Evolutionary conservation across 2,888 invertebrate genomes (phyloP).

Genomic region (Aphodius sticticus): DNA sequence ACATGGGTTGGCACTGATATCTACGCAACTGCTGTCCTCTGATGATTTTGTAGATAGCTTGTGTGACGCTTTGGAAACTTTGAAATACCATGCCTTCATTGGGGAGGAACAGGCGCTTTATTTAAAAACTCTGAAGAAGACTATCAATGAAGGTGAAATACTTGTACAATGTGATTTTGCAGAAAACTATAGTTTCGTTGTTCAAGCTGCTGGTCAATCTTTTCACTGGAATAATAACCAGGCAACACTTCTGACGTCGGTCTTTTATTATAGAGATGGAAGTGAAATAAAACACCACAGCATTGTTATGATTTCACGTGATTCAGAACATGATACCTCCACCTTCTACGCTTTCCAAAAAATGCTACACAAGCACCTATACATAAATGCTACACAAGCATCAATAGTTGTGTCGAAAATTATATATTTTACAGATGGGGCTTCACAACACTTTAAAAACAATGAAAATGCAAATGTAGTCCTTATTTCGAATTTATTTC

Average conservation of each 20-base stretch:
- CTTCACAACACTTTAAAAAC: background rate
- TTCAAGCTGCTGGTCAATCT: background rate
- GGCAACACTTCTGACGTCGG: background rate
- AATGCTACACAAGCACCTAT: background rate
- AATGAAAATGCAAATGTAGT: too few relatives aligned
- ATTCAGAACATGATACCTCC: background rate
- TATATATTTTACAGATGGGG: conserved; percentile 4
- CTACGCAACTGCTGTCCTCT: background rate
- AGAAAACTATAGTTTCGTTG: background rate
- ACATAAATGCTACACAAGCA: background rate
- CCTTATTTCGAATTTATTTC: too few relatives aligned
- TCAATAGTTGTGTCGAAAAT: background rate
- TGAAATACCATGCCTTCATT: background rate
- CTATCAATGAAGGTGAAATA: background rate
- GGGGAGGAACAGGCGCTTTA: background rate
- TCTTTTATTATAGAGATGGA: background rate
- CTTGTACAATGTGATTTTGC: background rate
- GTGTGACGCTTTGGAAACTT: background rate
- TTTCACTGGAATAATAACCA: background rate
- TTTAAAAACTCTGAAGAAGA: background rate
- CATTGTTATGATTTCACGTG: background rate
- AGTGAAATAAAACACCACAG: background rate
- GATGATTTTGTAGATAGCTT: background rate
- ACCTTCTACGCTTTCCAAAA: background rate
- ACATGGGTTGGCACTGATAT: background rate